Evolutionary conservation across 2,888 invertebrate species (phyloP).

Genomic region (Linnaemya tessellans): DNA sequence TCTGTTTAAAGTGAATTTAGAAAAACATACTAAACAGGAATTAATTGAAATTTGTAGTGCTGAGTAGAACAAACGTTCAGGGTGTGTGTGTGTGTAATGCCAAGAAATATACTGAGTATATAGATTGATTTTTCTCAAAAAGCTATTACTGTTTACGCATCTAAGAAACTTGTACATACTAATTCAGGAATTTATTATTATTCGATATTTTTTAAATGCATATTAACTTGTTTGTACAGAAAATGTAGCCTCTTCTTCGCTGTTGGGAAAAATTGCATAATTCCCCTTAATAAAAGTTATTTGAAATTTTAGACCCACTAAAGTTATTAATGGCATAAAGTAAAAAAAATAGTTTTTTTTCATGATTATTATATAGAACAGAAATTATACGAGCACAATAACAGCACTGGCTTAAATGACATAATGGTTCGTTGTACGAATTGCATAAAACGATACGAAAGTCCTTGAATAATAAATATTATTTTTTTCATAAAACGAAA

Average conservation of each 20-base stretch:
- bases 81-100: slow-evolving; percentile 59
- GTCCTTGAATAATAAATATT: slow-evolving; percentile 55
- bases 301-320: not conserved
- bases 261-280: slow-evolving; percentile 53
- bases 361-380: not conserved
- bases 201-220: not conserved
- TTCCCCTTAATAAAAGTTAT: slow-evolving; percentile 7
- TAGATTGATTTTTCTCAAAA: slow-evolving; percentile 64
- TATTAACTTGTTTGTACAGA: not conserved
- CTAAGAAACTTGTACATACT: not conserved
- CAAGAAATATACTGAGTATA: slow-evolving; percentile 58
- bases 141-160: slow-evolving; percentile 9
- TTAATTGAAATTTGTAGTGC: slow-evolving; percentile 63
- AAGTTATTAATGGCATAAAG: not conserved
- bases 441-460: slow-evolving; percentile 12
- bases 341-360: not conserved
- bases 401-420: slow-evolving; percentile 27
- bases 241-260: not conserved
- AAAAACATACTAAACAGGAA: slow-evolving; percentile 42
- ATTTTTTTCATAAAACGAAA: slow-evolving; percentile 4
- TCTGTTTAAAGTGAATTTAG: slow-evolving; percentile 45
- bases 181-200: not conserved
- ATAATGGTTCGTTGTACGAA: slow-evolving; percentile 42
- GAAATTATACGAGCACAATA: not conserved
- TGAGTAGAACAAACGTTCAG: slow-evolving; percentile 51